These are phyloP conservation scores for Drosophila mauritiana DNA, from an alignment of 1,140 invertebrate species.

Conservation along the genomic window DNA sequence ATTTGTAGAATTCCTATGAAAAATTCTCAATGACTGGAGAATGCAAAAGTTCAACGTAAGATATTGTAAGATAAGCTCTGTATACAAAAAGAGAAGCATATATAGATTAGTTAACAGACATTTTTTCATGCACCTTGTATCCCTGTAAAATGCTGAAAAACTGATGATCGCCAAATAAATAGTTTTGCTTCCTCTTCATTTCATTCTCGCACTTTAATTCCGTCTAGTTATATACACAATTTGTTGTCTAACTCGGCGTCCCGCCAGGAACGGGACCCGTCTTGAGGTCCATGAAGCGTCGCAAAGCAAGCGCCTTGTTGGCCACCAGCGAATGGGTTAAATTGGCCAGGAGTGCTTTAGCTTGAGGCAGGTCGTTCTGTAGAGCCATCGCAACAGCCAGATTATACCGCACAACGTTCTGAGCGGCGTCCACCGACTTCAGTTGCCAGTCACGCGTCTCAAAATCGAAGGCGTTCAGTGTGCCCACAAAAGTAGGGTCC, in stretches of 20 bases:
- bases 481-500: slow-evolving; percentile 90
- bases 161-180: no score
- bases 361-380: slow-evolving; percentile 91
- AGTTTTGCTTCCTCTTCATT: neutral
- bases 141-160: neutral
- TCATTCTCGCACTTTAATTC: slow-evolving; percentile 38
- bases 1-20: neutral
- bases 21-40: neutral
- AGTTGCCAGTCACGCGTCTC: slow-evolving; percentile 89
- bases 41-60: no score
- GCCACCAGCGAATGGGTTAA: slow-evolving; percentile 87
- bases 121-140: neutral
- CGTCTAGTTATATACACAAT: slow-evolving; percentile 72
- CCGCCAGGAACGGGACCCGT: slow-evolving; percentile 18
- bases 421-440: slow-evolving; percentile 87
- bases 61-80: no score
- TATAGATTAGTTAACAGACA: no score
- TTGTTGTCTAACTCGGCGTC: slow-evolving; percentile 59
- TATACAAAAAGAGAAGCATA: no score
- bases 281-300: slow-evolving; percentile 88
- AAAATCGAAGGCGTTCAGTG: slow-evolving; percentile 84
- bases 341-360: slow-evolving; percentile 88
- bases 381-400: slow-evolving; percentile 91
- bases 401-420: slow-evolving; percentile 91
- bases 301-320: slow-evolving; percentile 89